These are phyloP conservation scores for Chlorodrepanis virens DNA, from an alignment of 2,113 vertebrate species.

Conservation along the genomic window DNA sequence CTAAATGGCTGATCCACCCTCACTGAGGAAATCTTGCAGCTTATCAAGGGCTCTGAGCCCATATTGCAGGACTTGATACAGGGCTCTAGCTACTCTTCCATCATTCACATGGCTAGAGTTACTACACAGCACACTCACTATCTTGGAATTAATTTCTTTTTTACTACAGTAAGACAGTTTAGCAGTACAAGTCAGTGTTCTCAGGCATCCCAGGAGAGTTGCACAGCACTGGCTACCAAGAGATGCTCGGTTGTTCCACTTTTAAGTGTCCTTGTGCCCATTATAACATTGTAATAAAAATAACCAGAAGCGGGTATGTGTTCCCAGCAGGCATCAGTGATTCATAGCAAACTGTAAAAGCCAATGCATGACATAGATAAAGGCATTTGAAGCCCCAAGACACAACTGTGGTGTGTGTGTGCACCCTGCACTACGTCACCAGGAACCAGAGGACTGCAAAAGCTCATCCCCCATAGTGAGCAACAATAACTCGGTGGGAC, in stretches of 20 bases:
- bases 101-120: not conserved
- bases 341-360: slow-evolving; percentile 53
- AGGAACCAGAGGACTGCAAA: not conserved
- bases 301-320: slow-evolving; percentile 48
- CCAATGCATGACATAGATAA: slow-evolving; percentile 55
- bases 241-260: slow-evolving; percentile 47
- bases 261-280: slow-evolving; percentile 60
- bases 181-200: not conserved
- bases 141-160: not conserved
- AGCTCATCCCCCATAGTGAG: not conserved
- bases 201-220: slow-evolving; percentile 2
- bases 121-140: not conserved
- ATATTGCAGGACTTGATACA: not conserved
- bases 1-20: not conserved
- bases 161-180: not conserved
- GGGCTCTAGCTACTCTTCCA: not conserved
- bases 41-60: not conserved
- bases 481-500: slow-evolving; percentile 5
- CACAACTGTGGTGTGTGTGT: not conserved
- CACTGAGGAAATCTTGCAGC: not conserved
- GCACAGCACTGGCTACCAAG: slow-evolving; percentile 11
- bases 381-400: slow-evolving; percentile 63
- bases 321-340: slow-evolving; percentile 64
- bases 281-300: slow-evolving; percentile 66
- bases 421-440: slow-evolving; percentile 4